Evolutionary conservation across 2,113 vertebrate species (phyloP), one percentile per base, ranked within the genome.

Genomic region (Promerops cafer): DNA sequence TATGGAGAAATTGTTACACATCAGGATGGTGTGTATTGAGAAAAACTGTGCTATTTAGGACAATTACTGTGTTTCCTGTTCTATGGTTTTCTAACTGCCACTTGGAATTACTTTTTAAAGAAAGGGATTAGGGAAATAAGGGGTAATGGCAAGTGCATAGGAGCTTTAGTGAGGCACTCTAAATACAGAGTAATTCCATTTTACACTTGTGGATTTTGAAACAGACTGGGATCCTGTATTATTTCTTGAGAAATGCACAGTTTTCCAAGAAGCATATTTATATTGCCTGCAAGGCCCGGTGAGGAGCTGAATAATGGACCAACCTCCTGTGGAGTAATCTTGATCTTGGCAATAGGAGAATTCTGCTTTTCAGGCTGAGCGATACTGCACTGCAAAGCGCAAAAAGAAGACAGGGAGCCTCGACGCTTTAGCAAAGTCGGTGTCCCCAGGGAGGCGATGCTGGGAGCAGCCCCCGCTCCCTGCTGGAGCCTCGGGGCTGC

Each of bases 91-190:
- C 76, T 83, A 93, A 54, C 71, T 70, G 66, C 63, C 1, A 3
- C 54, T 85, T 88, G 75, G 47, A 95, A 85, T 94, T 49, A 94
- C 31, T 82, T 18, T 47, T 18, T 7, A 1, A 1, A 49, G 72
- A 95, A 87, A 42, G 12, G 45, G 54, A 81, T 90, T 88, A 88
- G 44, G 59, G 42, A 88, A 93, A 70, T 66, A 33, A 50, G 16
- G 31, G 56, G 40, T 90, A 85, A 95, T 47, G 44, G 22, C 39
- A 70, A 89, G 15, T 42, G 21, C 27, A 33, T 8, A 31, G 68
- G 35, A 83, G 35, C 39, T 83, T 88, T 47, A 76, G 59, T 18
- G 42, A 16, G 30, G 11, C 21, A n/a, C 22, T 63, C 21, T 54
- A 80, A 65, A 78, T 59, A 59, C 13, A 31, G 33, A 59, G 19